Evolutionary conservation across 1,140 invertebrate genomes (phyloP), one percentile per base, ranked within the genome.

Genomic region (Drosophila serrata): DNA sequence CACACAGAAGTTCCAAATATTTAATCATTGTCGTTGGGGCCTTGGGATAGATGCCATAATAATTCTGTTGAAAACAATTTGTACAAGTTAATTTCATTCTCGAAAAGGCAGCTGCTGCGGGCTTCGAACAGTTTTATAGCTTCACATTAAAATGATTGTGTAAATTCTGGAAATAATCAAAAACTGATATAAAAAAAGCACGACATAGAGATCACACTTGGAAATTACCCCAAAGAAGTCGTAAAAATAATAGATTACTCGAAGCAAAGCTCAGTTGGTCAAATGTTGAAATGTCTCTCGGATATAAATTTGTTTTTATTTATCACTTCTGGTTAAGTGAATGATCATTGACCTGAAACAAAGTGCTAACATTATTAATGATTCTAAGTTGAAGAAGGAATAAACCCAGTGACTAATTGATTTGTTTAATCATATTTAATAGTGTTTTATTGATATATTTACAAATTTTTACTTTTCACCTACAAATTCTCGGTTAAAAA

Each of bases 11-110:
- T 81, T 79, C 56, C 40, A 72, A 75, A 84, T 88, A 81, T 88
- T 88, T 88, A 88, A 88, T 88, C 84, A 88, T 88, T 88, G 85
- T 88, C 84, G 80, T 58, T 69, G 55, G 45, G 76, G 56, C 55
- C 61, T 77, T 49, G 42, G 40, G 22, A 51, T 37, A 37, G 81
- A 84, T 81, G 77, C 85, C 84, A 88, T 90, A 90, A 88, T 84
- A 90, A 84, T 84, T 88, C 85, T 74, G 77, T 67, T 78, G 77
- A 88, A 88, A 84, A 90, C 77, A 90, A 88, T 90, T 88, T 88
- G 77, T 88, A 78, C 68, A 72, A 60, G 75, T 82, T 87, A 75
- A 82, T 82, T 87, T 86, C 49, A 69, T 69, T 62, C 17, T 35
- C 19, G 48, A 53, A 43, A 46, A 55, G n/a, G n/a, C n/a, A n/a